phyloP scores from a whole-genome alignment of 2,888 invertebrate species.

The Allygus modestus region DNA sequence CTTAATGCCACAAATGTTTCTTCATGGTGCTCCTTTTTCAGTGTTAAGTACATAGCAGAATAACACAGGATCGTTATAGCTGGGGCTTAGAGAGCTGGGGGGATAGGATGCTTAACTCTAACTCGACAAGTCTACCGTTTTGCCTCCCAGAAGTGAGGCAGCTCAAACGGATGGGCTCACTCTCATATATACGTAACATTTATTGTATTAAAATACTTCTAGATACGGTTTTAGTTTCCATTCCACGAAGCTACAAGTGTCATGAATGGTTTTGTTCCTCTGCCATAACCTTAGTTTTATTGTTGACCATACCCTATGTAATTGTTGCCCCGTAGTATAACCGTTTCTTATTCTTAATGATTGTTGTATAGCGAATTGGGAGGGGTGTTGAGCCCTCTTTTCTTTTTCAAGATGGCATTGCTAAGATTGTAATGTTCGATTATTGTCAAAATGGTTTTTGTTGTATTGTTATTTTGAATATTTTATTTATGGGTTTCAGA shows the following conservation, averaged over 20 bases:
- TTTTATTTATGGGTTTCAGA: constrained; percentile 17
- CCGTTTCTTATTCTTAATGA: constrained; percentile 70
- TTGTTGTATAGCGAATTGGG: constrained; percentile 70
- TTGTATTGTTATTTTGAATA: constrained; percentile 47
- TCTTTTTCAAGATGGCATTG: constrained; percentile 67
- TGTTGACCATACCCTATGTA: constrained; percentile 68
- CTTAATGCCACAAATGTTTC: constrained; percentile 13
- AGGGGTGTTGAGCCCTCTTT: constrained; percentile 69
- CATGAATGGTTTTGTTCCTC: constrained; percentile 63
- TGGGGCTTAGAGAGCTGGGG: constrained; percentile 15
- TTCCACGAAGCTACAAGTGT: constrained; percentile 60
- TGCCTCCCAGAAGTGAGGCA: constrained; percentile 49
- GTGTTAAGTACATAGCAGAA: constrained; percentile 8
- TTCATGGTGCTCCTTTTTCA: constrained; percentile 44
- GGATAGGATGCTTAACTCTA: constrained; percentile 37
- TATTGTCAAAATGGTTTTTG: constrained; percentile 60
- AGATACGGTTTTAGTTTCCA: constrained; percentile 65
- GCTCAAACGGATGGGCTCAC: constrained; percentile 47
- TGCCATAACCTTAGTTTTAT: constrained; percentile 68
- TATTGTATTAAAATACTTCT: constrained; percentile 68
- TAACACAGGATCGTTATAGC: background rate
- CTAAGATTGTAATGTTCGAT: constrained; percentile 64
- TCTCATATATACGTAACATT: constrained; percentile 67
- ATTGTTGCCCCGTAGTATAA: constrained; percentile 69
- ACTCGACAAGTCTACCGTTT: constrained; percentile 54